phyloP scores from a whole-genome alignment of 1,140 invertebrate species.

The Brachionus angularis region DNA sequence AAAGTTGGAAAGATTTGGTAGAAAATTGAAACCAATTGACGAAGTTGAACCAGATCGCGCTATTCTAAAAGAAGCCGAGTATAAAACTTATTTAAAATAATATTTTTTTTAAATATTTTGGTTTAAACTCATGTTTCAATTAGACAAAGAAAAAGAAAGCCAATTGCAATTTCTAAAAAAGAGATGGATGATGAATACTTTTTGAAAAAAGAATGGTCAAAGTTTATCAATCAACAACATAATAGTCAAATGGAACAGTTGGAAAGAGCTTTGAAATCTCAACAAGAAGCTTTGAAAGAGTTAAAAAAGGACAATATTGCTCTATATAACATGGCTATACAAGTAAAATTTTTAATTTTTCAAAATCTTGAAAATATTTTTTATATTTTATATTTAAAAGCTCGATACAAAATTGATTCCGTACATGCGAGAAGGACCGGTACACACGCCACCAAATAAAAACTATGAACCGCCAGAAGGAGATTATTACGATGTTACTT shows the following conservation, averaged over 20 bases:
- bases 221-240: slow-evolving; percentile 14
- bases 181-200: slow-evolving; percentile 32
- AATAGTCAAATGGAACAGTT: not conserved
- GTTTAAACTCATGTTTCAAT: not conserved
- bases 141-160: slow-evolving; percentile 5
- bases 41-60: slow-evolving; percentile 5
- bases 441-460: not conserved
- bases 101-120: not conserved
- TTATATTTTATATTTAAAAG: not conserved
- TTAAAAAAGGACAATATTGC: slow-evolving; percentile 19
- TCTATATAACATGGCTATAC: slow-evolving; percentile 25
- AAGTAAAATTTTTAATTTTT: slow-evolving; percentile 19
- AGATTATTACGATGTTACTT: slow-evolving; percentile 39
- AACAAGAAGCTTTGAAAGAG: slow-evolving; percentile 34
- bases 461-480: slow-evolving; percentile 41
- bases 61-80: slow-evolving; percentile 40
- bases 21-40: slow-evolving; percentile 41
- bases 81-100: not conserved
- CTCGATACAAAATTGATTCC: slow-evolving; percentile 23
- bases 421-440: slow-evolving; percentile 17
- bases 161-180: not conserved
- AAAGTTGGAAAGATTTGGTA: slow-evolving; percentile 17
- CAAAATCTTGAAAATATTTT: not conserved
- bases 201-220: slow-evolving; percentile 43
- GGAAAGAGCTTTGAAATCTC: slow-evolving; percentile 7